These are phyloP conservation scores for Ispidina picta DNA, from an alignment of 2,797 vertebrate genomes.

Conservation along the genomic window DNA sequence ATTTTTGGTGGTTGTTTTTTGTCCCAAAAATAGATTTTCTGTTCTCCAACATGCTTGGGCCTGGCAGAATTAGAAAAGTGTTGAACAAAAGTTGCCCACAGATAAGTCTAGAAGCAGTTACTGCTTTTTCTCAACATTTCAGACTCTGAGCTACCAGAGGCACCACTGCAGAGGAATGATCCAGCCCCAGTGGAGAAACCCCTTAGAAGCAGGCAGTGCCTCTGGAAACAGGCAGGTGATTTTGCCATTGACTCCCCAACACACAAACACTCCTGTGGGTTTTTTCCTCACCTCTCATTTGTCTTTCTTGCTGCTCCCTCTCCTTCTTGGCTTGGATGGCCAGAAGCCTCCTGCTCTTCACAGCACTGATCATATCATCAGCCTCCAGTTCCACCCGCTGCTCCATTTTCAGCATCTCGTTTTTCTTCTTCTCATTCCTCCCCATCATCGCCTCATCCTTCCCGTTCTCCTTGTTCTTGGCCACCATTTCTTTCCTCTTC, in stretches of 20 bases:
- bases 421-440: constrained; percentile 85
- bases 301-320: constrained; percentile 90
- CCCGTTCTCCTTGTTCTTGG: constrained; percentile 80
- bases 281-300: constrained; percentile 87
- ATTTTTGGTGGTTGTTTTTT: not conserved
- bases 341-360: constrained; percentile 93
- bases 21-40: not conserved
- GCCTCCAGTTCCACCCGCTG: constrained; percentile 74
- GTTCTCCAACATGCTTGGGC: not conserved
- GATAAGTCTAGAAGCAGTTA: not conserved
- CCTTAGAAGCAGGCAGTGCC: not conserved
- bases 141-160: not conserved
- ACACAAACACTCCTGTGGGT: not conserved
- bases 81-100: not conserved
- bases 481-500: constrained; percentile 90
- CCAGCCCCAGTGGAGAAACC: not conserved
- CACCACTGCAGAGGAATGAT: not conserved
- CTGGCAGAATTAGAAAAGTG: not conserved
- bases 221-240: not conserved
- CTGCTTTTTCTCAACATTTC: not conserved
- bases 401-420: constrained; percentile 59
- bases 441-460: constrained; percentile 67
- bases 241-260: not conserved
- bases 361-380: constrained; percentile 94
- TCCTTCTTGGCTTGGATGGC: constrained; percentile 94